Percentiles rank a stretch among this genome's conserved stretches.
Evolutionary conservation across 2,888 invertebrate genomes (phyloP).

Genomic region (Chymomyza amoena): DNA sequence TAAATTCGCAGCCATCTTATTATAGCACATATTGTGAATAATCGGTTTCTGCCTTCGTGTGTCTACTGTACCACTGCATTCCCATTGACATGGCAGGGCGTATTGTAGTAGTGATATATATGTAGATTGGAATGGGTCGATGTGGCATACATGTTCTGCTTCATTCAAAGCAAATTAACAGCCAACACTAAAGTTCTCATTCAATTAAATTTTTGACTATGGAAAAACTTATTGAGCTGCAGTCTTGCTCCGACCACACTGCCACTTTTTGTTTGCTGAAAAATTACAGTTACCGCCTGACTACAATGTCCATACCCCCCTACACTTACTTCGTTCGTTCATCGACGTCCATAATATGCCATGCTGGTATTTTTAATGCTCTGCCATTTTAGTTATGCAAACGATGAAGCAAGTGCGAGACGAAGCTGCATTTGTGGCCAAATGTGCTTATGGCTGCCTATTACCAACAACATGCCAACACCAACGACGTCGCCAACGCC

Average conservation of each 20-base stretch:
- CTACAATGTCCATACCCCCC: background rate
- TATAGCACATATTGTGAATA: too few relatives aligned
- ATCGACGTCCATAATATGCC: constrained; percentile 1
- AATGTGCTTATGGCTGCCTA: constrained; percentile 54
- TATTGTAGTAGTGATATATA: background rate
- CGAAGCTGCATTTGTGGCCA: constrained; percentile 31
- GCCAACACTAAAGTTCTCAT: constrained; percentile 52
- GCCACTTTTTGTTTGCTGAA: constrained; percentile 10
- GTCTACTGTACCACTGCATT: background rate
- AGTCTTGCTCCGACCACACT: background rate
- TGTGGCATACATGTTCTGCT: constrained; percentile 50
- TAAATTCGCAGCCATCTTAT: too few relatives aligned
- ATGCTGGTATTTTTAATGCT: constrained; percentile 32
- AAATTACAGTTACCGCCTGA: constrained; percentile 4
- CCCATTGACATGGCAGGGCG: background rate
- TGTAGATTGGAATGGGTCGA: background rate
- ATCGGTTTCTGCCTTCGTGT: background rate
- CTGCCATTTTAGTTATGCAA: constrained; percentile 42
- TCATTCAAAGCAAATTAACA: constrained; percentile 69
- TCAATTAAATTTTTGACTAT: constrained; percentile 60
- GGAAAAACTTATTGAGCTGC: background rate
- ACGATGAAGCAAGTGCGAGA: background rate
- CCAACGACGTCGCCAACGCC: constrained; percentile 2
- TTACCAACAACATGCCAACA: constrained; percentile 47
- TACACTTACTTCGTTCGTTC: constrained; percentile 15